These are phyloP conservation scores for Auanema sp. DNA, from an alignment of 2,888 invertebrate species.

Conservation along the genomic window DNA sequence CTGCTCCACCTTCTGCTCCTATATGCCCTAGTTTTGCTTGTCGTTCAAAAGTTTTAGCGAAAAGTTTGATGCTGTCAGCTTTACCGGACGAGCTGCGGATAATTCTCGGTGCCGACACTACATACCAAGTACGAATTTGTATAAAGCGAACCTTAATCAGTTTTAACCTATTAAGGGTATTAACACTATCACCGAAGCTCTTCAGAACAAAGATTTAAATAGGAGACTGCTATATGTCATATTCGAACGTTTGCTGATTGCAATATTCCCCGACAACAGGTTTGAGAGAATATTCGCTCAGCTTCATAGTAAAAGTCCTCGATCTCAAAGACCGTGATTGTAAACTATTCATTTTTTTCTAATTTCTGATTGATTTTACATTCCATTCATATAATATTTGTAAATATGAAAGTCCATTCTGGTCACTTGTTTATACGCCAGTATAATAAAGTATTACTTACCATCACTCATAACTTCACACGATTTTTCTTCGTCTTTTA, in stretches of 20 bases:
- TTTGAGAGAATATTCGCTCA: conserved; percentile 60
- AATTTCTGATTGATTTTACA: background rate
- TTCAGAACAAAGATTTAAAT: conserved; percentile 84
- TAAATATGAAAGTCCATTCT: background rate
- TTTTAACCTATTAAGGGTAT: conserved; percentile 74
- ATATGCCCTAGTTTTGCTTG: conserved; percentile 72
- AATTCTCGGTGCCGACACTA: conserved; percentile 76
- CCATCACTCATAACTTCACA: too few relatives aligned
- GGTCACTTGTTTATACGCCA: background rate
- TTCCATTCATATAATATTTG: too few relatives aligned
- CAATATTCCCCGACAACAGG: conserved; percentile 61
- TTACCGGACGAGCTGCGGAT: conserved; percentile 86
- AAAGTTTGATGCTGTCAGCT: conserved; percentile 80
- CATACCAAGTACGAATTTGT: conserved; percentile 39
- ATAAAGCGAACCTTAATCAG: background rate
- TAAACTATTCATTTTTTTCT: background rate
- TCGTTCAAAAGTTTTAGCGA: conserved; percentile 81
- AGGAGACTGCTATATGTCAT: conserved; percentile 80
- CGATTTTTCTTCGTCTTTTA: background rate
- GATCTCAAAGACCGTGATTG: conserved; percentile 37
- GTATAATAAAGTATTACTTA: too few relatives aligned
- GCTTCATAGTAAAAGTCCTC: conserved; percentile 63
- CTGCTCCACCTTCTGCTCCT: conserved; percentile 69
- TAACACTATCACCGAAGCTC: conserved; percentile 81
- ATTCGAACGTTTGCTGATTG: conserved; percentile 75